Evolutionary conservation across 2,888 invertebrate species (phyloP).

Genomic region (Chrysolina haemoptera): DNA sequence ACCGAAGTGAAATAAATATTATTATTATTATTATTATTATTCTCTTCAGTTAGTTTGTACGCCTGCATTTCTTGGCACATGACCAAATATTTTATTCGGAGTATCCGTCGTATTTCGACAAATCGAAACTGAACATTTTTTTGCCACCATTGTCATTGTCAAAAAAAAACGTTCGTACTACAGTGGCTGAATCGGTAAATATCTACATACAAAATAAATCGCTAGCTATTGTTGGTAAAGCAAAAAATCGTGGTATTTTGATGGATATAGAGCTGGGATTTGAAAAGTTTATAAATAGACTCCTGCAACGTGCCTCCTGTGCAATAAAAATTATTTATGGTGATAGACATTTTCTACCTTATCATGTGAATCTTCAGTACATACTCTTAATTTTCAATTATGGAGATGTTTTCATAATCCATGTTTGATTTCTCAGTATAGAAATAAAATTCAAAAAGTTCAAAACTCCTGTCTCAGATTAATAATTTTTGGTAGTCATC

Average conservation of each 20-base stretch:
- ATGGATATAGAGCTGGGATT: constrained; percentile 15
- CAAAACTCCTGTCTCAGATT: constrained; percentile 27
- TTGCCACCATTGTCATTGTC: too few relatives aligned
- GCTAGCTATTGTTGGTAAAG: constrained; percentile 14
- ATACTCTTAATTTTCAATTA: constrained; percentile 24
- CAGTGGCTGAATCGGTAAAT: too few relatives aligned
- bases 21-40: too few relatives aligned
- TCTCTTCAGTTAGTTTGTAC: too few relatives aligned
- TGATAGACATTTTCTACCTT: constrained; percentile 17
- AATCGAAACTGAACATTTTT: too few relatives aligned
- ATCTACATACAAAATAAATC: constrained; percentile 10
- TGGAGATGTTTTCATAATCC: constrained; percentile 26
- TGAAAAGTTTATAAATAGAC: constrained; percentile 19
- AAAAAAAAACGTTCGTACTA: too few relatives aligned
- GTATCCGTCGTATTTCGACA: too few relatives aligned
- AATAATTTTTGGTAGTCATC: constrained; percentile 28
- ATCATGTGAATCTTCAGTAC: constrained; percentile 12
- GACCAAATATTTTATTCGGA: too few relatives aligned
- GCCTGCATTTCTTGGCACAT: too few relatives aligned
- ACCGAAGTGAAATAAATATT: too few relatives aligned
- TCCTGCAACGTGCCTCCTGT: constrained; percentile 16
- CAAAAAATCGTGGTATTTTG: constrained; percentile 10
- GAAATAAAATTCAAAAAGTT: constrained; percentile 21
- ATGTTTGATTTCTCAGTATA: constrained; percentile 14
- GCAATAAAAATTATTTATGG: constrained; percentile 12